A percentile compares a stretch with the other conserved stretches of the same genome.
phyloP scores from a whole-genome alignment of 2,113 vertebrate species.

The Deroptyus accipitrinus region DNA sequence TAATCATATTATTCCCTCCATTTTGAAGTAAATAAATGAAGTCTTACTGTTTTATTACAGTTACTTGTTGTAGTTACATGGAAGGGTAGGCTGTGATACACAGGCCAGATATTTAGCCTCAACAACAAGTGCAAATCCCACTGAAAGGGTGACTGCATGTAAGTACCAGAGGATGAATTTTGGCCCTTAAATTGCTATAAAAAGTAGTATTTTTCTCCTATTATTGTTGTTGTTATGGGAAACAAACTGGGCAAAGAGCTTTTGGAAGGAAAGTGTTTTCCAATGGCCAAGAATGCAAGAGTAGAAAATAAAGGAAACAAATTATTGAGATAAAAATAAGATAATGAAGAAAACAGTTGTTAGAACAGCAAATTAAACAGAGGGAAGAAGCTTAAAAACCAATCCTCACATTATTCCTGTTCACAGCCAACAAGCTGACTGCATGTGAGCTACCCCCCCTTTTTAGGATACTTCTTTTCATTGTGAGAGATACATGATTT shows the following conservation, averaged over 20 bases:
- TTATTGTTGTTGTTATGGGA: constrained; percentile 23
- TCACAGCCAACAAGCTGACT: neutral
- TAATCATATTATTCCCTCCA: neutral
- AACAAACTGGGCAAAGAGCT: constrained; percentile 8
- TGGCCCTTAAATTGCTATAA: neutral
- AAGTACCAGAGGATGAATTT: neutral
- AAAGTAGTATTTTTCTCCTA: neutral
- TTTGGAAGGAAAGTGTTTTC: constrained; percentile 1
- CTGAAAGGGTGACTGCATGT: neutral
- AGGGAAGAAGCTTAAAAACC: neutral
- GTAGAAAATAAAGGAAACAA: neutral
- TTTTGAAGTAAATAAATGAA: neutral
- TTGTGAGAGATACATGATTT: neutral
- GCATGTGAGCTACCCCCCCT: neutral
- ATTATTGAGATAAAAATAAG: neutral
- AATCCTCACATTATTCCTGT: neutral
- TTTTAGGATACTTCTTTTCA: neutral
- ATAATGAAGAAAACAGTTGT: neutral
- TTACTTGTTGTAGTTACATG: neutral
- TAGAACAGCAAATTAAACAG: neutral
- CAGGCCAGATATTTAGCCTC: neutral
- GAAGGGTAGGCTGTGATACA: neutral
- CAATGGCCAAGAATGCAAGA: neutral
- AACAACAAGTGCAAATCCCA: neutral
- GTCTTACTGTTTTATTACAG: neutral